Evolutionary conservation across 2,888 invertebrate species (phyloP), one percentile per base, ranked within the genome.

Genomic region (Scelioninae gen. 2): DNA sequence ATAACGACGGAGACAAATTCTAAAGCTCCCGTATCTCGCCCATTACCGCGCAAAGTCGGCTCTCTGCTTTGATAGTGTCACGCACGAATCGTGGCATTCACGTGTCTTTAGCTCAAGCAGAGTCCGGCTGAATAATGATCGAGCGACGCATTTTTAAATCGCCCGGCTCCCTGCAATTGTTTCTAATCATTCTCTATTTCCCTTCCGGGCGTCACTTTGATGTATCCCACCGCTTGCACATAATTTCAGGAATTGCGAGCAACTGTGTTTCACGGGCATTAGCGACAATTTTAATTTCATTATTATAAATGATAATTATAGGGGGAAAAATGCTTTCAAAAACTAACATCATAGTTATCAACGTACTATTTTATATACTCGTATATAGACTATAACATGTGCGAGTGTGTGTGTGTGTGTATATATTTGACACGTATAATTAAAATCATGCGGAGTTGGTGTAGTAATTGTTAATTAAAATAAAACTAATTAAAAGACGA

Each of bases 1-100:
- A 83, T 84, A 84, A 84, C 82, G 83, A 82, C 81, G 81, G 81
- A 81, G 81, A 84, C 83, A 83, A 82, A 83, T 83, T 81, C 81
- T 81, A 80, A 82, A 83, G 81, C 79, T 78, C 77, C 76, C 77
- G 75, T 73, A 73, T 76, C 76, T 71, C 73, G 73, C 64, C 73
- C 74, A 75, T 75, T 76, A 75, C 74, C 64, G 64, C 65, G 68
- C 64, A 69, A 75, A 76, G 71, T 71, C 69, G 68, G 65, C 67
- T 65, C 74, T 65, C 58, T 57, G 71, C 75, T 75, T 76, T 73
- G 75, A 71, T 69, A 69, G 70, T 74, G 76, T 73, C 76, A 75
- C 75, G 75, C 70, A 69, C 74, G 70, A 70, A 67, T 74, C 65
- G 64, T 55, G 37, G 52, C 74, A 61, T 71, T 76, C 58, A 73